These are phyloP conservation scores for Eristalis pertinax DNA, from an alignment of 2,888 invertebrate genomes.

Conservation along the genomic window DNA sequence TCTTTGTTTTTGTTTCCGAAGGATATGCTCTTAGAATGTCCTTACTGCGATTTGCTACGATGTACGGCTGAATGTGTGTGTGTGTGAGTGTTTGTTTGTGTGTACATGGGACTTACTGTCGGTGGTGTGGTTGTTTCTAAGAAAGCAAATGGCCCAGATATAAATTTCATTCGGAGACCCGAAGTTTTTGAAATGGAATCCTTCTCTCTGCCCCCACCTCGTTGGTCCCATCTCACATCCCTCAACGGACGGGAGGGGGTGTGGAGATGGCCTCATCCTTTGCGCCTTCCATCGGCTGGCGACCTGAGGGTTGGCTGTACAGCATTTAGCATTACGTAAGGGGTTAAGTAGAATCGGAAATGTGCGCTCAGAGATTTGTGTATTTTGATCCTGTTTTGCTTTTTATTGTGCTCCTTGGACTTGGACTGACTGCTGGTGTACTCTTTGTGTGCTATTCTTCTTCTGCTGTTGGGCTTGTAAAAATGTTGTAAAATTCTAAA, in stretches of 20 bases:
- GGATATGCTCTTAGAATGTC: slow-evolving; percentile 44
- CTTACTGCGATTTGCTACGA: background rate
- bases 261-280: background rate
- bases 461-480: slow-evolving; percentile 59
- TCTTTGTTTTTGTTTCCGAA: slow-evolving; percentile 71
- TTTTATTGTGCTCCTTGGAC: slow-evolving; percentile 49
- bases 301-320: slow-evolving; percentile 51
- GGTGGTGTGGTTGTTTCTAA: slow-evolving; percentile 55
- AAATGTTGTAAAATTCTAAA: slow-evolving; percentile 66
- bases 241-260: background rate
- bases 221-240: too few relatives aligned
- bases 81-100: slow-evolving; percentile 28
- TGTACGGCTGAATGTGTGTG: slow-evolving; percentile 7
- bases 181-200: slow-evolving; percentile 35
- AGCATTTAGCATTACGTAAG: slow-evolving; percentile 69
- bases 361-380: slow-evolving; percentile 71
- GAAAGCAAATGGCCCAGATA: slow-evolving; percentile 71
- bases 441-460: slow-evolving; percentile 16
- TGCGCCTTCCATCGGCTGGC: slow-evolving; percentile 6
- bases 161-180: slow-evolving; percentile 62
- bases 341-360: slow-evolving; percentile 70
- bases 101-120: slow-evolving; percentile 16
- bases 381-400: slow-evolving; percentile 71
- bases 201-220: background rate
- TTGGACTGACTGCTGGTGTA: background rate